These are phyloP conservation scores for Ctenopoma kingsleyae DNA, from an alignment of 2,797 vertebrate species.

Conservation along the genomic window DNA sequence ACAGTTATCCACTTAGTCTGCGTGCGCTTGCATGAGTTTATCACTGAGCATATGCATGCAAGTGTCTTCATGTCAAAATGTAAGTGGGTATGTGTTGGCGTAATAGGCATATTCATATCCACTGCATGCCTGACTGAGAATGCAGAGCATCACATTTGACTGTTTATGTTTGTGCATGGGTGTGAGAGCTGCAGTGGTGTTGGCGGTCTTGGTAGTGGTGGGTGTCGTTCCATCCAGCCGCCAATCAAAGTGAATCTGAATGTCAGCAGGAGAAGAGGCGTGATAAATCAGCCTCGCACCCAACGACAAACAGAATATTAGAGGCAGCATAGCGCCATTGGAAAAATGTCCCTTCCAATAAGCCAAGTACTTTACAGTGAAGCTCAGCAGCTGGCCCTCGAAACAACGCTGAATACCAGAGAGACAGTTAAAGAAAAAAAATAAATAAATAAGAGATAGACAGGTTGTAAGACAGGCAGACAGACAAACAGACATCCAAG, in stretches of 20 bases:
- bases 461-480: constrained; percentile 38
- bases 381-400: constrained; percentile 54
- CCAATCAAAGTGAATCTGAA: constrained; percentile 84
- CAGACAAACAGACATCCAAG: constrained; percentile 26
- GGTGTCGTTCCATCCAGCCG: constrained; percentile 63
- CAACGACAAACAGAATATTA: constrained; percentile 86
- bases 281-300: constrained; percentile 83
- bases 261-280: constrained; percentile 79
- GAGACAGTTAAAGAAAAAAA: constrained; percentile 54
- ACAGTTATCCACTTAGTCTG: constrained; percentile 53
- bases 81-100: constrained; percentile 50
- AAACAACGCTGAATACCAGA: constrained; percentile 51
- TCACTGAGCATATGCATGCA: constrained; percentile 26
- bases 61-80: constrained; percentile 34
- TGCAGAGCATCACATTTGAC: constrained; percentile 28
- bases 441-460: constrained; percentile 54
- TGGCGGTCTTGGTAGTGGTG: constrained; percentile 19
- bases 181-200: constrained; percentile 23
- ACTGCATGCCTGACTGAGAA: constrained; percentile 31
- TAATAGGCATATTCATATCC: constrained; percentile 43
- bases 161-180: constrained; percentile 15
- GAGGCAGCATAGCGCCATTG: constrained; percentile 75
- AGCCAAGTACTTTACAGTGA: constrained; percentile 79
- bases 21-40: constrained; percentile 34
- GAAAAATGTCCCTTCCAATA: constrained; percentile 86